Evolutionary conservation across 2,888 invertebrate species (phyloP).

Genomic region (Drosophila basisetae): DNA sequence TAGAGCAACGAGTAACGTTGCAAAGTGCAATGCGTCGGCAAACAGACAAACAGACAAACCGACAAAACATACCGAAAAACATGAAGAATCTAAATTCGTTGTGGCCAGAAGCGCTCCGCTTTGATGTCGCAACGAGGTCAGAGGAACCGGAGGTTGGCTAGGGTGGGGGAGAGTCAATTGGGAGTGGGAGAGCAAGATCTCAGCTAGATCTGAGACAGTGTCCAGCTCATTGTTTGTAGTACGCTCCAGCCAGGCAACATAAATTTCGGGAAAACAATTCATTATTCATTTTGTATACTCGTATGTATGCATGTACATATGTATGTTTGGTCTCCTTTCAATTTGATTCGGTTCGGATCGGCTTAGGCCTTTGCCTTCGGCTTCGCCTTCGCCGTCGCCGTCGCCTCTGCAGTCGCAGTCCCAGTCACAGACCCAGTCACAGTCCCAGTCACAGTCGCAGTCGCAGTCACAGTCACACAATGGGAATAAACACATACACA

Average conservation of each 20-base stretch:
- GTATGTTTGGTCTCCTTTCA: conserved; percentile 22
- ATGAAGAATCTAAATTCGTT: conserved; percentile 74
- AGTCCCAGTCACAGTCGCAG: not conserved
- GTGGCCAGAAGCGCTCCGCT: conserved; percentile 55
- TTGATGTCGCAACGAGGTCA: conserved; percentile 45
- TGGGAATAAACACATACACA: conserved; percentile 5
- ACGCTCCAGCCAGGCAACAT: conserved; percentile 39
- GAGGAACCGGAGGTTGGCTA: not conserved
- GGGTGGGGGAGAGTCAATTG: conserved; percentile 13
- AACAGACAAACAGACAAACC: conserved; percentile 19
- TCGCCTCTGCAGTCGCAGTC: not conserved
- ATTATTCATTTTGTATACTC: conserved; percentile 77
- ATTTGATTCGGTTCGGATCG: conserved; percentile 18
- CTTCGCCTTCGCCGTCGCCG: not conserved
- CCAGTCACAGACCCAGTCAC: not conserved
- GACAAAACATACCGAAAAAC: conserved; percentile 36
- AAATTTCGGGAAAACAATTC: conserved; percentile 79
- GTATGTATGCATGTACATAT: conserved; percentile 3
- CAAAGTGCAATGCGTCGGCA: conserved; percentile 63
- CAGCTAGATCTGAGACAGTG: conserved; percentile 12
- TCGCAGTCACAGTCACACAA: conserved; percentile 1
- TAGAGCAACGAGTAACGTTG: conserved; percentile 26
- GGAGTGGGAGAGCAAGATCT: conserved; percentile 1
- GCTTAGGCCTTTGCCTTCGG: conserved; percentile 2
- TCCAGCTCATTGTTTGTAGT: conserved; percentile 51